A percentile compares a stretch with the other conserved stretches of the same genome.
Conservation (phyloP, 2,888 invertebrate genomes). For the Notodonta dromedarius region DNA sequence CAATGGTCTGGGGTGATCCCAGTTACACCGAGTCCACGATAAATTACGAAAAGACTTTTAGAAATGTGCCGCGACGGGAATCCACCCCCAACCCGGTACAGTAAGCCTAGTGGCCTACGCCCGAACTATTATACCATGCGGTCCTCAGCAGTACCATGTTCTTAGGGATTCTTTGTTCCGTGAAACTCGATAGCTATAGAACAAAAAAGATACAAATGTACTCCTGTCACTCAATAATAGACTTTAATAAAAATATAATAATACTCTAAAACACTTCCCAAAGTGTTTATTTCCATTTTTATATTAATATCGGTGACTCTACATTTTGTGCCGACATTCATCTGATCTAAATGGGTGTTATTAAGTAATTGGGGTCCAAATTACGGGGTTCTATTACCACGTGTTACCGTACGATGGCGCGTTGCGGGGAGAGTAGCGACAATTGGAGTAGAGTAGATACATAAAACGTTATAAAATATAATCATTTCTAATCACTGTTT, state of each 20-base stretch:
- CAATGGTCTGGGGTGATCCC: too few relatives aligned
- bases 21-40: too few relatives aligned
- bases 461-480: too few relatives aligned
- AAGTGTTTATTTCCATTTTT: constrained; percentile 14
- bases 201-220: background rate
- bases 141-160: too few relatives aligned
- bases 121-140: too few relatives aligned
- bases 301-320: constrained; percentile 43
- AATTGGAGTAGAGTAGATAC: background rate
- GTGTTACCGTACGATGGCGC: constrained; percentile 14
- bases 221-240: constrained; percentile 9
- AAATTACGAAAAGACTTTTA: too few relatives aligned
- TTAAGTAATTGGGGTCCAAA: constrained; percentile 43
- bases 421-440: background rate
- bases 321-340: constrained; percentile 25
- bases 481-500: too few relatives aligned
- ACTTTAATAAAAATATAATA: constrained; percentile 31
- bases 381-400: constrained; percentile 31
- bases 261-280: constrained; percentile 17
- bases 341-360: constrained; percentile 33
- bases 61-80: too few relatives aligned
- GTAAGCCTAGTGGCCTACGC: too few relatives aligned
- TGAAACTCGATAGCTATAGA: too few relatives aligned
- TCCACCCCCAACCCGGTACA: too few relatives aligned
- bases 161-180: too few relatives aligned